Conservation (phyloP, 1,140 invertebrate genomes). For the Aricia agestis region DNA sequence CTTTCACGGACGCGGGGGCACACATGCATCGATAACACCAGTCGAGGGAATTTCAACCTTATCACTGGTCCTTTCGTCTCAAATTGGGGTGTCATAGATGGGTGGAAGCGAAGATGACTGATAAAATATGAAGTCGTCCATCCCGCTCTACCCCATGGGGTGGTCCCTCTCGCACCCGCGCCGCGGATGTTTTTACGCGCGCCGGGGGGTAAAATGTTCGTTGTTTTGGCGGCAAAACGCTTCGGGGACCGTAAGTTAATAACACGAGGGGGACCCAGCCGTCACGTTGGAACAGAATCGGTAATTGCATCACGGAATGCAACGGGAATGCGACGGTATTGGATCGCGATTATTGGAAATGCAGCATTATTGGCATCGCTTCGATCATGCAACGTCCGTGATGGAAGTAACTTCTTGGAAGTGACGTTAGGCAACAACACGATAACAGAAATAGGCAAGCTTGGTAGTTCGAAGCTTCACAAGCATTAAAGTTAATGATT, state of each 20-base stretch:
- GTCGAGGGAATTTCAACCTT: conserved; percentile 38
- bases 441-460: no score
- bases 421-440: no score
- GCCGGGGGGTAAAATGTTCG: conserved; percentile 72
- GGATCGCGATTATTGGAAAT: background rate
- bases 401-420: background rate
- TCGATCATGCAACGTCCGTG: background rate
- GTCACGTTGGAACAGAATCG: background rate
- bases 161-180: conserved; percentile 49
- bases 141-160: conserved; percentile 56
- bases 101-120: conserved; percentile 63
- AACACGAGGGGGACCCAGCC: conserved; percentile 52
- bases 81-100: conserved; percentile 28
- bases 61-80: conserved; percentile 23
- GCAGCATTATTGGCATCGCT: background rate
- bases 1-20: conserved; percentile 75
- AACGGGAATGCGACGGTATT: background rate
- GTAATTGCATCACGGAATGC: conserved; percentile 2
- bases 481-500: no score
- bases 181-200: conserved; percentile 69
- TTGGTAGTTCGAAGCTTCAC: no score
- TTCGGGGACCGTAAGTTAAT: conserved; percentile 73
- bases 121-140: conserved; percentile 69
- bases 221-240: conserved; percentile 76
- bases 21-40: conserved; percentile 59